These are phyloP conservation scores for Chloroceryle amazona DNA, from an alignment of 2,797 vertebrate genomes.

Conservation along the genomic window DNA sequence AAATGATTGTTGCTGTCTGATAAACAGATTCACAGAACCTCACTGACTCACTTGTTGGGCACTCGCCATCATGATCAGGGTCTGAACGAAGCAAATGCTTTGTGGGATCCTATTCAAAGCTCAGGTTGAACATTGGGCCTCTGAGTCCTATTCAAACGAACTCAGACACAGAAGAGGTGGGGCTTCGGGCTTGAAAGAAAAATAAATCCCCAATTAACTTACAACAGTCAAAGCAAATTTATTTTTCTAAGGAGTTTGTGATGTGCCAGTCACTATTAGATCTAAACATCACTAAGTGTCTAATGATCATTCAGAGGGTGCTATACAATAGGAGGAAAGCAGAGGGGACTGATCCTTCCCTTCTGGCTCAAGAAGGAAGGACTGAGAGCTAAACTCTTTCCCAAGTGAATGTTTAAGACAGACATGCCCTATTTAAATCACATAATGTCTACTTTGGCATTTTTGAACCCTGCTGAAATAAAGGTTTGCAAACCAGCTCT, in stretches of 20 bases:
- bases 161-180: background rate
- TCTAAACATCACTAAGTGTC: background rate
- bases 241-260: background rate
- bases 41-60: slow-evolving; percentile 55
- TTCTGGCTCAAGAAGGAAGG: background rate
- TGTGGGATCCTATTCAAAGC: slow-evolving; percentile 36
- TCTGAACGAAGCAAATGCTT: slow-evolving; percentile 17
- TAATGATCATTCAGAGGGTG: background rate
- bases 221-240: background rate
- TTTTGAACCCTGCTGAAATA: background rate
- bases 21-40: slow-evolving; percentile 67
- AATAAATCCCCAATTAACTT: slow-evolving; percentile 21
- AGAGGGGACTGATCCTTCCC: background rate
- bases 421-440: background rate
- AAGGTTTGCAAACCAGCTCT: background rate
- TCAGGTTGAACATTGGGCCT: background rate
- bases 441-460: background rate
- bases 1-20: slow-evolving; percentile 65
- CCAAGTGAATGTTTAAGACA: background rate
- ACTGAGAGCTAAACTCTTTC: background rate
- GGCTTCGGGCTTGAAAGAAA: background rate
- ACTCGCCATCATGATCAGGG: background rate
- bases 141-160: background rate
- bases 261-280: background rate
- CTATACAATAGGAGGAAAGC: background rate